phyloP scores from a whole-genome alignment of 2,888 invertebrate species.

The Pimpla rufipes region DNA sequence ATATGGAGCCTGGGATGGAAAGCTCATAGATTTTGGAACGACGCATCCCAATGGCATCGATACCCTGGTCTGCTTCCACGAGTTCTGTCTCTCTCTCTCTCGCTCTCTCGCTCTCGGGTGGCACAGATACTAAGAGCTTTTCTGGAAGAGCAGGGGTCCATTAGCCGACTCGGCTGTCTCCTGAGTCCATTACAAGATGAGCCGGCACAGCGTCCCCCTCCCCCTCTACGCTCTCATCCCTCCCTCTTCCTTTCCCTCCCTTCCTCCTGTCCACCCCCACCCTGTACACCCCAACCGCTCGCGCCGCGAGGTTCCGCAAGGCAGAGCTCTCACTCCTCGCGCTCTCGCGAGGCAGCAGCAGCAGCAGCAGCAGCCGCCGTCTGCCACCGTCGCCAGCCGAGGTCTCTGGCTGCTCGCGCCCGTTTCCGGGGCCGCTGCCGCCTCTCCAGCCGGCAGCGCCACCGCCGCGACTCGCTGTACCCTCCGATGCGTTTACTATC shows the following conservation, averaged over 20 bases:
- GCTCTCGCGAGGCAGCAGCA: slow-evolving; percentile 56
- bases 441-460: slow-evolving; percentile 63
- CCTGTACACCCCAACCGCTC: slow-evolving; percentile 65
- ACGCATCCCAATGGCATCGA: slow-evolving; percentile 82
- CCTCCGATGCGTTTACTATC: slow-evolving; percentile 68
- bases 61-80: slow-evolving; percentile 67
- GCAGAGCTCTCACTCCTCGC: slow-evolving; percentile 43
- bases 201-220: slow-evolving; percentile 73
- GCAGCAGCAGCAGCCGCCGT: too few species aligned
- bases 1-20: background rate
- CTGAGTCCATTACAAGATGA: slow-evolving; percentile 86
- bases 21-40: slow-evolving; percentile 76
- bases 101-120: slow-evolving; percentile 74
- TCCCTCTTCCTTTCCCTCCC: slow-evolving; percentile 75
- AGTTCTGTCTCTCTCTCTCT: slow-evolving; percentile 33
- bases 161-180: slow-evolving; percentile 85
- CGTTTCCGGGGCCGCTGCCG: slow-evolving; percentile 10
- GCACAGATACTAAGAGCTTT: slow-evolving; percentile 84
- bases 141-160: slow-evolving; percentile 84
- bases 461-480: slow-evolving; percentile 59
- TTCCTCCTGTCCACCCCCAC: slow-evolving; percentile 73
- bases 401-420: slow-evolving; percentile 41
- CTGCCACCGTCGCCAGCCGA: slow-evolving; percentile 51
- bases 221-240: slow-evolving; percentile 73
- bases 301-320: slow-evolving; percentile 60